These are phyloP conservation scores for Thaleichthys pacificus DNA, from an alignment of 2,797 vertebrate genomes.

Conservation along the genomic window DNA sequence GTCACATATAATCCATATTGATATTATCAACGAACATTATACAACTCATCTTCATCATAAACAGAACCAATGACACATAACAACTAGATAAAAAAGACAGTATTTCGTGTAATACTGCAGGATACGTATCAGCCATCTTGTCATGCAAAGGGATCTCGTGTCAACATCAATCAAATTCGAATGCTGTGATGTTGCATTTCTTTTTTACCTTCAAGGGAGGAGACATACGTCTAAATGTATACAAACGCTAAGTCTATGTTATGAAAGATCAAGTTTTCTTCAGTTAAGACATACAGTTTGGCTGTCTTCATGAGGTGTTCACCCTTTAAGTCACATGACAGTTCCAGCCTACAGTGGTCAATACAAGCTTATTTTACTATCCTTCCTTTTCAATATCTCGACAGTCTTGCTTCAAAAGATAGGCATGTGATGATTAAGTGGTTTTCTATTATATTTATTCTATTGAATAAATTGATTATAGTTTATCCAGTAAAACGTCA, in stretches of 20 bases:
- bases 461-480: neutral
- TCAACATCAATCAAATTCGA: neutral
- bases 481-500: neutral
- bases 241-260: neutral
- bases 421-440: neutral
- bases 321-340: conserved; percentile 6
- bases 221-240: neutral
- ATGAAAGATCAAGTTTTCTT: conserved; percentile 12
- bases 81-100: neutral
- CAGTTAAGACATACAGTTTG: conserved; percentile 17
- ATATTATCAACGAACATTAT: conserved; percentile 10
- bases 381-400: neutral
- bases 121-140: neutral
- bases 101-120: conserved; percentile 6
- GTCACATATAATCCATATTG: conserved; percentile 11
- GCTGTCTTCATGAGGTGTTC: conserved; percentile 9
- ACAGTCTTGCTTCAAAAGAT: too few relatives aligned
- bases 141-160: conserved; percentile 12
- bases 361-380: neutral
- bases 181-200: neutral
- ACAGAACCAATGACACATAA: conserved; percentile 8
- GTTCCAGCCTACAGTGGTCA: conserved; percentile 10
- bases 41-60: conserved; percentile 11
- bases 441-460: neutral
- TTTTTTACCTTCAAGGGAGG: neutral